Evolutionary conservation across 2,888 invertebrate genomes (phyloP), one percentile per base, ranked within the genome.

Genomic region (Drosophila mulleri): DNA sequence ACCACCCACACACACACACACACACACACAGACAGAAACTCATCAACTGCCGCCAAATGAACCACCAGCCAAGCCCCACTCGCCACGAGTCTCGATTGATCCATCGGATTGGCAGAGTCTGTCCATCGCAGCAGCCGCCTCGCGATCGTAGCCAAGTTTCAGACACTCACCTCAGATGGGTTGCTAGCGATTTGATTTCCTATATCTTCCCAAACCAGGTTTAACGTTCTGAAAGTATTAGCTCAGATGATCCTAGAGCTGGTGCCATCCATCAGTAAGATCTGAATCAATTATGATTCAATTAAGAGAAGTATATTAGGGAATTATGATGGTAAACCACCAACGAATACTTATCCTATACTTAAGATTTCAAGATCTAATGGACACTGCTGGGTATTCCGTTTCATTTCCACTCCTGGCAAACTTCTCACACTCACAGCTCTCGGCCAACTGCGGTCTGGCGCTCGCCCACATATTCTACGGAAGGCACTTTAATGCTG

Each of bases 1-100:
- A 75, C 87, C 84, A 87, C 83, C 83, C 87, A 89, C 83, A 77
- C 80, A 88, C 53, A 37, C 14, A 39, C 87, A 89, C 83, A 80
- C 82, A 87, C 50, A 12, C 35, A 35, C 18, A 35, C 2, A 8
- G 39, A 39, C 16, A n/a, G 41, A 41, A 41, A 41, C 23, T 23
- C 37, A 37, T 20, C 37, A 72, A 61, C 64, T 50, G 69, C 78
- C 56, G 57, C 78, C 69, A 73, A 77, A 77, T 77, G 78, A 78
- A 57, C 69, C 56, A 67, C 1, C 63, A 47, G 9, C 35, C 58
- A 48, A 48, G 59, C 65, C 77, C 68, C 58, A 66, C 65, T 74
- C 62, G 61, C 37, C 69, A 60, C 44, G 45, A 45, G 60, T 62
- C 57, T 66, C 75, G 64, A 77, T 78, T 45, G 78, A 78, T 78